A percentile compares a stretch with the other conserved stretches of the same genome.
Evolutionary conservation across 2,888 invertebrate species (phyloP).

Genomic region (Drosophila maculinotata): DNA sequence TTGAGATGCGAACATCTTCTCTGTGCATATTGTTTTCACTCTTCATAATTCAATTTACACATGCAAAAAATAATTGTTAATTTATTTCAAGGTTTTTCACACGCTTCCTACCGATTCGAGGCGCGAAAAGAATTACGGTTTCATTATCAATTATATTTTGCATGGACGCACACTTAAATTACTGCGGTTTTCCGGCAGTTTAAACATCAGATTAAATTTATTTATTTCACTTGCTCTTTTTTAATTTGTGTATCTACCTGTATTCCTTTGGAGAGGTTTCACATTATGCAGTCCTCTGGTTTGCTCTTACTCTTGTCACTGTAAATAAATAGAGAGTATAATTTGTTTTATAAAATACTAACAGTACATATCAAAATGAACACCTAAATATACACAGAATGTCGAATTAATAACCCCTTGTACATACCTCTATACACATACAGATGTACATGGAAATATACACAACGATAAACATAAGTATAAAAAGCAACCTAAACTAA

Average conservation of each 20-base stretch:
- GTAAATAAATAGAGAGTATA: constrained; percentile 60
- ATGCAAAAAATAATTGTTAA: constrained; percentile 48
- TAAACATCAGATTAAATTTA: constrained; percentile 1
- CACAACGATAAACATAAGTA: constrained; percentile 38
- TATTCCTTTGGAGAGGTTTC: constrained; percentile 63
- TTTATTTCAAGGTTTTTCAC: constrained; percentile 49
- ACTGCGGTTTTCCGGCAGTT: constrained; percentile 21
- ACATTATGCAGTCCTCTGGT: constrained; percentile 30
- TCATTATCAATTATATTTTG: constrained; percentile 61
- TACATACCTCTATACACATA: constrained; percentile 75
- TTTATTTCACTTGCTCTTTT: constrained; percentile 2
- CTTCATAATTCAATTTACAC: constrained; percentile 29
- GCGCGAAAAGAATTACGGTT: constrained; percentile 62
- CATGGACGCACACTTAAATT: constrained; percentile 39
- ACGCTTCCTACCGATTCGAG: constrained; percentile 19
- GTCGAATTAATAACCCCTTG: constrained; percentile 60
- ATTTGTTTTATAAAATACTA: constrained; percentile 68
- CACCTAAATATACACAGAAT: constrained; percentile 81
- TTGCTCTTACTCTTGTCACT: constrained; percentile 30
- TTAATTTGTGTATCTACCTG: background rate
- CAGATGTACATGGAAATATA: constrained; percentile 60
- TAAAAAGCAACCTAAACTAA: constrained; percentile 4
- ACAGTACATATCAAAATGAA: constrained; percentile 84
- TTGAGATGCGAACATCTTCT: constrained; percentile 20
- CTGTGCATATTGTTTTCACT: constrained; percentile 15